Base-by-base conservation (phyloP, 2,113 vertebrate genomes). In the Elephas maximus region DNA sequence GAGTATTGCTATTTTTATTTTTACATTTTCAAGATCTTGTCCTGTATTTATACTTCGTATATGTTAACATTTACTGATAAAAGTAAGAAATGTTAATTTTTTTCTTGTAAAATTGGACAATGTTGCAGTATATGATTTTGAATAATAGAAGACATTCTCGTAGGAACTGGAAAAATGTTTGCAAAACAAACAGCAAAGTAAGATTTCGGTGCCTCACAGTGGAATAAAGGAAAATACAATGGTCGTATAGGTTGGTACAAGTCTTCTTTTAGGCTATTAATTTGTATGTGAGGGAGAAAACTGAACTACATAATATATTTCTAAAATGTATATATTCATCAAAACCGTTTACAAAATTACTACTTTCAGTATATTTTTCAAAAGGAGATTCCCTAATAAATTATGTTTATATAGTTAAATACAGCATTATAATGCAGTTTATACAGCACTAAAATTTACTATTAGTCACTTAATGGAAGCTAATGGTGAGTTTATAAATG, bases 401-500 rank as follows among this genome's bases (percentile, higher is more conserved):
- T 97, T 98, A 95, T 95, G 90, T 95, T 96, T 95, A 78, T 97
- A 51, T 51, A 81, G 71, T 92, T 87, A 95, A 97, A 97, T 7
- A 53, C 51, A 53, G 51, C 5, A 53, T 53, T 53, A 53, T 53
- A 53, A 53, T 53, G 51, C 51, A 53, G 51, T 53, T 53, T 53
- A 94, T 63, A 97, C 51, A 97, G 73, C 96, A 97, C 90, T 97
- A 96, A 95, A 94, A 96, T 97, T 86, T 97, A 97, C 96, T 97
- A 96, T 97, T 97, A 97, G 97, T 98, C 87, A 95, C 80, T 96
- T 97, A 96, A 96, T 93, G 94, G 95, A 97, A 94, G 90, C 96
- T 97, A 98, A 95, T 95, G 92, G 89, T 82, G 84, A 97, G 62
- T 91, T 97, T 98, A 97, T 96, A 97, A 97, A 97, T 96, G 96